Evolutionary conservation across 2,888 invertebrate genomes (phyloP).

Genomic region (Xylota segnis): DNA sequence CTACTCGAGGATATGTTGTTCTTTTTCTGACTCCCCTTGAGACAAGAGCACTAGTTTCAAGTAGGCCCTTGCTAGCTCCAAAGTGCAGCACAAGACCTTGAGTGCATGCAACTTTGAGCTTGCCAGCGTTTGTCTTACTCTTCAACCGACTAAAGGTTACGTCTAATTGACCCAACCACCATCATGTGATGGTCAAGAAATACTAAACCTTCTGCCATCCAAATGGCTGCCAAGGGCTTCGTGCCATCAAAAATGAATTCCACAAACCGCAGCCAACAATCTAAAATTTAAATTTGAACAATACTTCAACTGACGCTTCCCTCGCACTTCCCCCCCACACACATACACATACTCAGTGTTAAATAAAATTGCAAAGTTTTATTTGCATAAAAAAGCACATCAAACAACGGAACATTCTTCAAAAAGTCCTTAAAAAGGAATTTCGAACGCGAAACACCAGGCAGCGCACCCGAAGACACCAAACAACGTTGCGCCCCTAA

Average conservation of each 20-base stretch:
- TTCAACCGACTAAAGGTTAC: too few species aligned
- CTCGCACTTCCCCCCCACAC: background rate
- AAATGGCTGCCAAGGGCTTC: slow-evolving; percentile 14
- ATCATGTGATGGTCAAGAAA: background rate
- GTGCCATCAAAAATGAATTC: background rate
- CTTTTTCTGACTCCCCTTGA: too few species aligned
- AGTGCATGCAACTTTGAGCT: too few species aligned
- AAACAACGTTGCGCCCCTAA: slow-evolving; percentile 22
- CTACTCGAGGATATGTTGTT: too few species aligned
- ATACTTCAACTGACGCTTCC: slow-evolving; percentile 2
- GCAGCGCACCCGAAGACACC: background rate
- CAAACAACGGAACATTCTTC: slow-evolving; percentile 58
- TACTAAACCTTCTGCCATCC: background rate
- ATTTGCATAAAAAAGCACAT: slow-evolving; percentile 64
- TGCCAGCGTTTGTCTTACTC: too few species aligned
- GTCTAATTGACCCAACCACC: background rate
- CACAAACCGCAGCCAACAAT: slow-evolving; percentile 1
- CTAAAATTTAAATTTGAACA: slow-evolving; percentile 26
- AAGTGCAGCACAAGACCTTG: too few species aligned
- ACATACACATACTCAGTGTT: slow-evolving; percentile 35
- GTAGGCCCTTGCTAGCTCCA: too few species aligned
- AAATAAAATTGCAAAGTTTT: slow-evolving; percentile 68
- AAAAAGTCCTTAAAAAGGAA: slow-evolving; percentile 71
- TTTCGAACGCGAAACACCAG: slow-evolving; percentile 38
- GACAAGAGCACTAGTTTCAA: too few species aligned